Evolutionary conservation across 1,140 invertebrate species (phyloP).

Genomic region (Lordiphosa stackelbergi): DNA sequence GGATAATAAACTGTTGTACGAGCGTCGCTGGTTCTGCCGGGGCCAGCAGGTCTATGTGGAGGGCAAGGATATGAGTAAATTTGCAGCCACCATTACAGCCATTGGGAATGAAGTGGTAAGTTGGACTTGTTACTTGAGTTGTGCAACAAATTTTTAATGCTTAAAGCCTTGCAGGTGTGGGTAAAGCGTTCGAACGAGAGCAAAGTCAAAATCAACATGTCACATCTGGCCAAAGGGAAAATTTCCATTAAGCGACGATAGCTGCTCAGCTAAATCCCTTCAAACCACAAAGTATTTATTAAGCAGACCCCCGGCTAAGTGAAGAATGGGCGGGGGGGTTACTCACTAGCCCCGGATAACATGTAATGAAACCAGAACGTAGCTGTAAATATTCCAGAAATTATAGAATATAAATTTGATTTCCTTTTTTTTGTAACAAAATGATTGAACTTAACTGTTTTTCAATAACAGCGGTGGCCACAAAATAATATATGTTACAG

Average conservation of each 20-base stretch:
- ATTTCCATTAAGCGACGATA: constrained; percentile 89
- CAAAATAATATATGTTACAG: no score
- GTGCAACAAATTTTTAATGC: not conserved
- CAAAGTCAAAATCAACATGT: constrained; percentile 90
- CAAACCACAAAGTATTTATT: no score
- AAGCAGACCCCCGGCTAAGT: no score
- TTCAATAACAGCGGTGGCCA: no score
- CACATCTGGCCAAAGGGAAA: constrained; percentile 91
- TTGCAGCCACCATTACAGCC: constrained; percentile 91
- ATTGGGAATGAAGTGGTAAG: constrained; percentile 92
- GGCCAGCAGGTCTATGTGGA: constrained; percentile 95
- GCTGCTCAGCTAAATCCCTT: constrained; percentile 6
- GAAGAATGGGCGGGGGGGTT: no score
- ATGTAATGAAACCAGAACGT: no score
- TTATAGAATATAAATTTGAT: no score
- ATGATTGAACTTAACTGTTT: no score
- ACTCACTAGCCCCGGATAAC: no score
- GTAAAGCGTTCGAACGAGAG: constrained; percentile 90
- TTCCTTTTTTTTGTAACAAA: no score
- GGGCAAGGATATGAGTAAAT: constrained; percentile 88
- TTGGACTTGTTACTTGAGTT: constrained; percentile 48
- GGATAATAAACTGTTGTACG: constrained; percentile 95
- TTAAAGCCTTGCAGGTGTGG: constrained; percentile 85
- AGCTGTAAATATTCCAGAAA: no score
- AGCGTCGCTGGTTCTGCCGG: constrained; percentile 95